phyloP scores from a whole-genome alignment of 2,113 vertebrate species.

The Tauraco erythrolophus region DNA sequence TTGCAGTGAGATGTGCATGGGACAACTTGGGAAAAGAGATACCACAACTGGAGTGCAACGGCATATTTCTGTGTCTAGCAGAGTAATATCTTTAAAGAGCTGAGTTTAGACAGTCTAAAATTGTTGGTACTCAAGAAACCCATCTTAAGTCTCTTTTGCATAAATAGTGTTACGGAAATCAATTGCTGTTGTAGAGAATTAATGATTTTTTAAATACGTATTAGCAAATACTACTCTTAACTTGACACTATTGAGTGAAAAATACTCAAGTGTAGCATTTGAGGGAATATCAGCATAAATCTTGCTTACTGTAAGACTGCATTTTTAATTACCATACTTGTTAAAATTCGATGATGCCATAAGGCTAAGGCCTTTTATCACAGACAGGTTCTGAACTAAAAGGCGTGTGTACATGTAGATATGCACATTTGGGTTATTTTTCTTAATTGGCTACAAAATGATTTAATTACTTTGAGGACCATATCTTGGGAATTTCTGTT shows the following conservation, averaged over 20 bases:
- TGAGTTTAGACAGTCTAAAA: neutral
- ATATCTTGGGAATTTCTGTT: neutral
- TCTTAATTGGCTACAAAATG: neutral
- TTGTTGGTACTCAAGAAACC: neutral
- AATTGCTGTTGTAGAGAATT: neutral
- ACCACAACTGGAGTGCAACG: neutral
- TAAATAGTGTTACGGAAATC: neutral
- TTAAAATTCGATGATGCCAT: neutral
- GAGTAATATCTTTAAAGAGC: neutral
- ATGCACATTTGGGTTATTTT: neutral
- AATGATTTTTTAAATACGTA: neutral
- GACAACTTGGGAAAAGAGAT: neutral
- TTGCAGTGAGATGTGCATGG: neutral
- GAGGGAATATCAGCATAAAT: neutral
- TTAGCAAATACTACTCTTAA: neutral
- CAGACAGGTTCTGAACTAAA: neutral
- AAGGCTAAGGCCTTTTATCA: neutral
- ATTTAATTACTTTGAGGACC: neutral
- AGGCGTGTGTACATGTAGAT: neutral
- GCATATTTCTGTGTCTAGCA: neutral
- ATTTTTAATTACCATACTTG: neutral
- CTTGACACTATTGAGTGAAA: neutral
- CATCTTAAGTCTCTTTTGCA: neutral
- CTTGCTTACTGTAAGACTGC: neutral
- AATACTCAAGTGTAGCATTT: constrained; percentile 1